Conservation (phyloP, 2,888 invertebrate genomes). For the Molorchus minor region DNA sequence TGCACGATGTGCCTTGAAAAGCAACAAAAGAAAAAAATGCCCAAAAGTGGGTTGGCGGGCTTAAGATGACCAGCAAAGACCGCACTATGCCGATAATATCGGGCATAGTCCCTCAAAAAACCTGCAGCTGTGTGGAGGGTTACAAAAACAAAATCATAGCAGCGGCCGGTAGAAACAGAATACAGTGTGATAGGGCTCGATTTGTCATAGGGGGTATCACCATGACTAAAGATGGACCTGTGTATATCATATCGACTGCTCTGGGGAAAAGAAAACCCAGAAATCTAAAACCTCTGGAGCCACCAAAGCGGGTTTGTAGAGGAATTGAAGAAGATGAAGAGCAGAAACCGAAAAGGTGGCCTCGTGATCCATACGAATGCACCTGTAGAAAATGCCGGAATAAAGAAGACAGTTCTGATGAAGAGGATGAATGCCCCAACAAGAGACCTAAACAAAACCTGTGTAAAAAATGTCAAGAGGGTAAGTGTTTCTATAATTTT, state of each 20-base stretch:
- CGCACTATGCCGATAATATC: conserved; percentile 45
- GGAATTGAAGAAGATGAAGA: background rate
- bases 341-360: no score
- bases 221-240: conserved; percentile 44
- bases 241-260: conserved; percentile 44
- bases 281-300: background rate
- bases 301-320: background rate
- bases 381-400: background rate
- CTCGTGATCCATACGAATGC: background rate
- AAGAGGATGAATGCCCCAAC: no score
- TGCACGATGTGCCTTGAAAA: conserved; percentile 26
- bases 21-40: conserved; percentile 28
- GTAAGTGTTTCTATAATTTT: no score
- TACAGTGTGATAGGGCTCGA: conserved; percentile 7
- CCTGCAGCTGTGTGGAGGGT: conserved; percentile 47
- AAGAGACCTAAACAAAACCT: no score
- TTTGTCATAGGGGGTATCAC: conserved; percentile 45
- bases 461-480: no score
- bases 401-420: no score
- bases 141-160: conserved; percentile 40
- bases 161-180: conserved; percentile 29
- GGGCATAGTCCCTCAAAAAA: conserved; percentile 40
- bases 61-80: conserved; percentile 34
- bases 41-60: conserved; percentile 42
- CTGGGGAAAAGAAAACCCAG: conserved; percentile 22